phyloP scores from a whole-genome alignment of 2,113 vertebrate species.

The Lampris incognitus region DNA sequence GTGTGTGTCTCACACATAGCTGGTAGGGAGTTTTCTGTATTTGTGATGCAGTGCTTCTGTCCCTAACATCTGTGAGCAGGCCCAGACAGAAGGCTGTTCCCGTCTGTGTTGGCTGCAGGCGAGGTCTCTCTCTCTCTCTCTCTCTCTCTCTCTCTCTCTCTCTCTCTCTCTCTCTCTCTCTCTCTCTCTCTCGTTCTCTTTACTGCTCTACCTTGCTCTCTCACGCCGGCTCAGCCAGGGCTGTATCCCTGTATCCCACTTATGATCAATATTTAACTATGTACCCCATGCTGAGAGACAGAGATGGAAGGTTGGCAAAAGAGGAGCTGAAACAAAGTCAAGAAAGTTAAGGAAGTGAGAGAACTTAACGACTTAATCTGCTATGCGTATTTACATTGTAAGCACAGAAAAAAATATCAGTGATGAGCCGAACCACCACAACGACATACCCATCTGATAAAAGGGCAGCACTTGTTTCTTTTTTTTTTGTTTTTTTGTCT shows the following conservation, averaged over 20 bases:
- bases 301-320: slow-evolving; percentile 14
- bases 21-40: slow-evolving; percentile 58
- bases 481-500: no score
- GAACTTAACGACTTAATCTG: slow-evolving; percentile 32
- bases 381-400: background rate
- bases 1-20: slow-evolving; percentile 8
- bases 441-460: slow-evolving; percentile 7
- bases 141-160: slow-evolving; percentile 16
- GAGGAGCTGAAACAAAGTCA: slow-evolving; percentile 3
- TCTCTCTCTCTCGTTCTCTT: slow-evolving; percentile 7
- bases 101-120: slow-evolving; percentile 60
- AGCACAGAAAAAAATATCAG: background rate
- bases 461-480: background rate
- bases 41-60: slow-evolving; percentile 55
- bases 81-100: slow-evolving; percentile 70
- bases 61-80: slow-evolving; percentile 74
- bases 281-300: slow-evolving; percentile 58
- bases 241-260: slow-evolving; percentile 20
- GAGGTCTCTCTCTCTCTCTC: background rate
- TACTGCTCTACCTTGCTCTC: slow-evolving; percentile 1
- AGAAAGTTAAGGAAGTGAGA: slow-evolving; percentile 29
- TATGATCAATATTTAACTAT: slow-evolving; percentile 75
- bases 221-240: slow-evolving; percentile 4
- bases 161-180: background rate
- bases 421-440: slow-evolving; percentile 43